Conservation (phyloP, 1,140 invertebrate genomes). For the Lethocerus indicus region DNA sequence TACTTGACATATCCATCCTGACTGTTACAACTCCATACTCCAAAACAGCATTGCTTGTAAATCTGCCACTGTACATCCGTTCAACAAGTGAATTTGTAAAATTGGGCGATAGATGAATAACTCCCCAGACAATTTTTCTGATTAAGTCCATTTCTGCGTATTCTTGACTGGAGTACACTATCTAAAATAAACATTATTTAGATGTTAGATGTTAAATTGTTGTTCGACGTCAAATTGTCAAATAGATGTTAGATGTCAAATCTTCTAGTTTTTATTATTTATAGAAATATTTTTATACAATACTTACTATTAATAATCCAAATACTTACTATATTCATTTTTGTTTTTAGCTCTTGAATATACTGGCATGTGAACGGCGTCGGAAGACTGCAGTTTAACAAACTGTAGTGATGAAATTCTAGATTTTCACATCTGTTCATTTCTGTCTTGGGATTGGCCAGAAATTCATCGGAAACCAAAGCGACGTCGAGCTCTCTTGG, state of each 20-base stretch:
- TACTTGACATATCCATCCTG: constrained; percentile 16
- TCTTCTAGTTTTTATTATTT: not conserved
- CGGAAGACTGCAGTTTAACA: constrained; percentile 2
- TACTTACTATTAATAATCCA: not conserved
- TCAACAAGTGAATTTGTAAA: constrained; percentile 14
- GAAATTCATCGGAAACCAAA: constrained; percentile 8
- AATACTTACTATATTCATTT: constrained; percentile 6
- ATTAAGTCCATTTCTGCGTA: constrained; percentile 5
- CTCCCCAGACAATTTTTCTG: constrained; percentile 13
- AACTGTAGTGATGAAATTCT: not conserved
- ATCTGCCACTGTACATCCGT: constrained; percentile 7
- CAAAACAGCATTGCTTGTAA: not conserved
- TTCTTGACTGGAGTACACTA: not conserved
- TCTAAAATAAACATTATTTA: not conserved
- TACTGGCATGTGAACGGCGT: constrained; percentile 8
- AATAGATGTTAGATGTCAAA: too few relatives aligned
- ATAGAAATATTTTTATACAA: not conserved
- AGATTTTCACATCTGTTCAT: not conserved
- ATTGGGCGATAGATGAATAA: constrained; percentile 12
- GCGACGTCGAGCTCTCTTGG: constrained; percentile 6
- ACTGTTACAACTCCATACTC: constrained; percentile 9
- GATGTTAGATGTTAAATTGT: not conserved
- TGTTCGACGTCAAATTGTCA: not conserved
- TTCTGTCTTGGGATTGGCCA: too few relatives aligned
- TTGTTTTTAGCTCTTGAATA: not conserved